Percentiles rank a stretch among this genome's conserved stretches.
Evolutionary conservation across 2,113 vertebrate genomes (phyloP).

Genomic region (Apus apus): DNA sequence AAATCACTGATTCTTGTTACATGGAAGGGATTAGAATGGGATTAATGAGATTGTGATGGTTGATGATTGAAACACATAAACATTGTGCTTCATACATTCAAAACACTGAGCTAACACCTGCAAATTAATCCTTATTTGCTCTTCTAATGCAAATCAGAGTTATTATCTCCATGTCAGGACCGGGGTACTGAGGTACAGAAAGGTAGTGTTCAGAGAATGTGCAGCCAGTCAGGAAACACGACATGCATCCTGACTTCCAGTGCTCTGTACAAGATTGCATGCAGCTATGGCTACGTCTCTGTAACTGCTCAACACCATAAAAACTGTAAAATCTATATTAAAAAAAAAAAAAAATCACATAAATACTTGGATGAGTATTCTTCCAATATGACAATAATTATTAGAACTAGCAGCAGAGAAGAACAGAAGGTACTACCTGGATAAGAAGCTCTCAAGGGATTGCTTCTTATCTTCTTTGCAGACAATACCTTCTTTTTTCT

Average conservation of each 20-base stretch:
- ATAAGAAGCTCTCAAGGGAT: constrained; percentile 95
- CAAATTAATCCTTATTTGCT: constrained; percentile 19
- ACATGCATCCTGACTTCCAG: background rate
- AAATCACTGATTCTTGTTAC: background rate
- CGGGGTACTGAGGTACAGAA: background rate
- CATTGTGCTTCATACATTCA: background rate
- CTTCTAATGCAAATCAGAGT: background rate
- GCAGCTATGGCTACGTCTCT: background rate
- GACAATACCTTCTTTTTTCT: constrained; percentile 91
- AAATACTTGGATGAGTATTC: background rate
- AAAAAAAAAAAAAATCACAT: background rate
- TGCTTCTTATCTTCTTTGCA: constrained; percentile 97
- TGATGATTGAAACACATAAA: background rate
- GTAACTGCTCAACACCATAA: background rate
- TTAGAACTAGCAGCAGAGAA: background rate
- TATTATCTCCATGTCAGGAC: background rate
- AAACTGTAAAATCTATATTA: background rate
- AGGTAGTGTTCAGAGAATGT: background rate
- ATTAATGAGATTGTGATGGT: constrained; percentile 1
- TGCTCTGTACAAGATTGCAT: background rate
- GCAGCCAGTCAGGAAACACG: background rate
- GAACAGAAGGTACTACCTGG: constrained; percentile 79
- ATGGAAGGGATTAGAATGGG: background rate
- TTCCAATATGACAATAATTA: background rate
- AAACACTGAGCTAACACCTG: constrained; percentile 6